Percentiles rank a stretch among this genome's conserved stretches.
Conservation (phyloP, 30 jellyfish, hydroid and myxozoan genomes). For the Aurelia sp. region DNA sequence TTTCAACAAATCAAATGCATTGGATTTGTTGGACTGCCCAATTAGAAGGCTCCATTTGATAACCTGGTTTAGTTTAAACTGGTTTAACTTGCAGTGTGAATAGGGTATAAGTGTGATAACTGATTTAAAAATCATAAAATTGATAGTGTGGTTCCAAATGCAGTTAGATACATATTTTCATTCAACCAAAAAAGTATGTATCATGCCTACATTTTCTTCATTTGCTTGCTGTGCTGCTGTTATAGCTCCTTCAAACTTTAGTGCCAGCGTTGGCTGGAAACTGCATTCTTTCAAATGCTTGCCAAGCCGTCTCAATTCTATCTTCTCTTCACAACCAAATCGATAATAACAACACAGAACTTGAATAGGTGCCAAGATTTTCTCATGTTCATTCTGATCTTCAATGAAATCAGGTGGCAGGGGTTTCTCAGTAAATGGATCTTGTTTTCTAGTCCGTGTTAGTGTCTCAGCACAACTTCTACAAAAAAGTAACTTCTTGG, state of each 20-base stretch:
- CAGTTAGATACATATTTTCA: too few species aligned
- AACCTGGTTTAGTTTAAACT: too few species aligned
- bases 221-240: background rate
- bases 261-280: slow-evolving; percentile 30
- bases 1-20: too few species aligned
- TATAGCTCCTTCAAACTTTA: slow-evolving; percentile 23
- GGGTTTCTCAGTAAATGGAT: slow-evolving; percentile 63
- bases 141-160: too few species aligned
- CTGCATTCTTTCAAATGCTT: slow-evolving; percentile 57
- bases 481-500: slow-evolving; percentile 20
- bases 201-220: slow-evolving; percentile 5
- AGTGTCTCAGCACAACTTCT: slow-evolving; percentile 44
- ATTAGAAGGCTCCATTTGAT: too few species aligned
- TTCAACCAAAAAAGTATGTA: background rate
- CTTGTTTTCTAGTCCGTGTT: slow-evolving; percentile 53
- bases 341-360: slow-evolving; percentile 47
- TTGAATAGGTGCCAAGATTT: slow-evolving; percentile 1
- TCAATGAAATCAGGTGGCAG: slow-evolving; percentile 37
- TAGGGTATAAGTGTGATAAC: too few species aligned
- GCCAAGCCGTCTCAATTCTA: slow-evolving; percentile 44
- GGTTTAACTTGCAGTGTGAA: too few species aligned
- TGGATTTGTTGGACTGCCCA: too few species aligned
- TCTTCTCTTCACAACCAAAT: slow-evolving; percentile 45
- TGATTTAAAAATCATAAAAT: too few species aligned
- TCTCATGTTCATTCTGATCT: slow-evolving; percentile 22